A percentile compares a stretch with the other conserved stretches of the same genome.
Conservation (phyloP, 2,797 vertebrate species). For the Karalla daura region DNA sequence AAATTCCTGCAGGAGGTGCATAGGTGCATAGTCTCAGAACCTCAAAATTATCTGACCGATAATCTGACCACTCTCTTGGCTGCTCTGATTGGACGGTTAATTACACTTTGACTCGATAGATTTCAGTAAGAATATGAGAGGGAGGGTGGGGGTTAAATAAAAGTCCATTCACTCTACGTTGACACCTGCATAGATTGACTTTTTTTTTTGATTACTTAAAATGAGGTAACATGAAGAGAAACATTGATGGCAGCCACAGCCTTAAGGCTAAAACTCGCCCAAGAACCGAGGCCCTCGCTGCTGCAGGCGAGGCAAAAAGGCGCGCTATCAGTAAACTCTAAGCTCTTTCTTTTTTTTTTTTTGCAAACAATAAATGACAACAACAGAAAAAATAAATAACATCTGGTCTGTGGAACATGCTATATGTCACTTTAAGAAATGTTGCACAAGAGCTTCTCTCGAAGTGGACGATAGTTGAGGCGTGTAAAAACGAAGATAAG, state of each 20-base stretch:
- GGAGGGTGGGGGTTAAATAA: conserved; percentile 45
- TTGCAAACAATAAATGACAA: conserved; percentile 40
- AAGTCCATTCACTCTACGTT: conserved; percentile 62
- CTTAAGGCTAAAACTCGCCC: conserved; percentile 54
- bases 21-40: conserved; percentile 80
- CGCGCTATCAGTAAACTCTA: conserved; percentile 41
- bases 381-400: conserved; percentile 19
- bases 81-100: conserved; percentile 82
- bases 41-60: conserved; percentile 56
- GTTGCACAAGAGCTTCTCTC: conserved; percentile 20
- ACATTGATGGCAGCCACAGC: conserved; percentile 53
- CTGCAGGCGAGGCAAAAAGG: conserved; percentile 58
- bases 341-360: conserved; percentile 47
- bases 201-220: conserved; percentile 66
- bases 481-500: conserved; percentile 46
- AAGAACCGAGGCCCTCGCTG: conserved; percentile 24
- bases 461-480: conserved; percentile 1
- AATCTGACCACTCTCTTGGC: conserved; percentile 67
- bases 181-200: conserved; percentile 80
- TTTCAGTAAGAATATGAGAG: too few relatives aligned
- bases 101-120: conserved; percentile 79
- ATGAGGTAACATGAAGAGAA: conserved; percentile 77
- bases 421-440: conserved; percentile 24
- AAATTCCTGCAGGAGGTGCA: conserved; percentile 83
- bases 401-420: conserved; percentile 20